Percentiles rank a stretch among this genome's conserved stretches.
These are phyloP conservation scores for Ephialtes manifestator DNA, from an alignment of 2,888 invertebrate genomes.

Conservation along the genomic window DNA sequence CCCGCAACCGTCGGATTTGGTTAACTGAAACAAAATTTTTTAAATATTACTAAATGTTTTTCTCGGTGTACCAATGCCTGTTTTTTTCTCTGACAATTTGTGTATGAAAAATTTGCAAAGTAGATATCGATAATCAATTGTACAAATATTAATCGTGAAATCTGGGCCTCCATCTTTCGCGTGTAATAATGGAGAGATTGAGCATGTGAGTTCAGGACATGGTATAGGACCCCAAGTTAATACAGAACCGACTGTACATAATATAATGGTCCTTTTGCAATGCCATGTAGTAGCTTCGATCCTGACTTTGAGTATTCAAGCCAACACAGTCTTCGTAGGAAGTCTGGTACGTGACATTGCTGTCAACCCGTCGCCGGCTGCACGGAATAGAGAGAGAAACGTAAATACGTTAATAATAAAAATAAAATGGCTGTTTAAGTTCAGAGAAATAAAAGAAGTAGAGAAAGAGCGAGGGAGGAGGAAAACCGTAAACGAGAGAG, in stretches of 20 bases:
- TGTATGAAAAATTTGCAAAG: no score
- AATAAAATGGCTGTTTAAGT: slow-evolving; percentile 13
- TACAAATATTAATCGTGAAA: background rate
- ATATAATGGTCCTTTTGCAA: slow-evolving; percentile 6
- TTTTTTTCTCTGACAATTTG: no score
- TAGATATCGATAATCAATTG: background rate
- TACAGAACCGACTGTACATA: background rate
- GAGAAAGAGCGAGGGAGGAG: background rate
- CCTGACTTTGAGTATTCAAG: slow-evolving; percentile 79
- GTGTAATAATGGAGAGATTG: background rate
- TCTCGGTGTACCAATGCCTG: no score
- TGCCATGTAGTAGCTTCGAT: background rate
- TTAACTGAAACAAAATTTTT: no score
- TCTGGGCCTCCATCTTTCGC: background rate
- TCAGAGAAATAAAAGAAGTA: background rate
- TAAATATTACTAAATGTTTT: no score
- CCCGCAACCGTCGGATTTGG: no score
- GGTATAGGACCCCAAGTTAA: background rate
- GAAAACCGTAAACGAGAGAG: no score
- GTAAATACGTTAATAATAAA: slow-evolving; percentile 57
- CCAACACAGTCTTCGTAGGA: slow-evolving; percentile 79
- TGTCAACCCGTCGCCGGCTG: slow-evolving; percentile 74
- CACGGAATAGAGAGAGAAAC: slow-evolving; percentile 7
- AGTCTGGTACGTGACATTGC: slow-evolving; percentile 83
- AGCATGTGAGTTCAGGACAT: background rate